Conservation (phyloP, 2,888 invertebrate species). For the Melikaiella ostensackeni region DNA sequence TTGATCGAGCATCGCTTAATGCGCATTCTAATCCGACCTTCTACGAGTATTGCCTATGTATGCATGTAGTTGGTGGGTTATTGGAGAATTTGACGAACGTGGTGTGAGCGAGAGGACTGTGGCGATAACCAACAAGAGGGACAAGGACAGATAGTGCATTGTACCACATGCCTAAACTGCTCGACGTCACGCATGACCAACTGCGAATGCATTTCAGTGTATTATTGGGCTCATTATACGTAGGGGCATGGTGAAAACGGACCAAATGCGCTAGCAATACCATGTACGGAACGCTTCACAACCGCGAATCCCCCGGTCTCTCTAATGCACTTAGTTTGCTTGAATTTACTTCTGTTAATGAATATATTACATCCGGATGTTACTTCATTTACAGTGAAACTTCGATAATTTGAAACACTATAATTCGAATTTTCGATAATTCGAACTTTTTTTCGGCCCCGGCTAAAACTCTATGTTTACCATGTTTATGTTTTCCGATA, state of each 20-base stretch:
- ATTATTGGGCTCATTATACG: conserved; percentile 46
- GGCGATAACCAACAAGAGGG: background rate
- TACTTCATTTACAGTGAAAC: too few species aligned
- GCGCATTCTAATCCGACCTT: conserved; percentile 33
- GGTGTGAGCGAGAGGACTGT: background rate
- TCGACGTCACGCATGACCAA: conserved; percentile 42
- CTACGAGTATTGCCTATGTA: conserved; percentile 14
- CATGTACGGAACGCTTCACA: conserved; percentile 23
- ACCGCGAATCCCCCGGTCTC: conserved; percentile 14
- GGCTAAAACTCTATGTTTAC: too few species aligned
- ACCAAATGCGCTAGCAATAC: conserved; percentile 41
- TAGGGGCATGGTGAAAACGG: conserved; percentile 36
- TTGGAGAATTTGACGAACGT: conserved; percentile 30
- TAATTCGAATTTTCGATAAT: too few species aligned
- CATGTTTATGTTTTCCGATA: too few species aligned
- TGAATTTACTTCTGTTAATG: conserved; percentile 27
- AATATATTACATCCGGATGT: background rate
- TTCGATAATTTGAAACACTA: too few species aligned
- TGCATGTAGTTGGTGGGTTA: conserved; percentile 10
- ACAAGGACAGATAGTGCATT: conserved; percentile 1
- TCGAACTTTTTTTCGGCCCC: too few species aligned
- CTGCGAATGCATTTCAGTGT: conserved; percentile 46
- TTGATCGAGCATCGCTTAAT: conserved; percentile 35
- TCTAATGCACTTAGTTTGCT: conserved; percentile 31
- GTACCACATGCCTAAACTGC: conserved; percentile 14